A percentile compares a stretch with the other conserved stretches of the same genome.
These are phyloP conservation scores for Jacana jacana DNA, from an alignment of 2,113 vertebrate genomes.

Conservation along the genomic window DNA sequence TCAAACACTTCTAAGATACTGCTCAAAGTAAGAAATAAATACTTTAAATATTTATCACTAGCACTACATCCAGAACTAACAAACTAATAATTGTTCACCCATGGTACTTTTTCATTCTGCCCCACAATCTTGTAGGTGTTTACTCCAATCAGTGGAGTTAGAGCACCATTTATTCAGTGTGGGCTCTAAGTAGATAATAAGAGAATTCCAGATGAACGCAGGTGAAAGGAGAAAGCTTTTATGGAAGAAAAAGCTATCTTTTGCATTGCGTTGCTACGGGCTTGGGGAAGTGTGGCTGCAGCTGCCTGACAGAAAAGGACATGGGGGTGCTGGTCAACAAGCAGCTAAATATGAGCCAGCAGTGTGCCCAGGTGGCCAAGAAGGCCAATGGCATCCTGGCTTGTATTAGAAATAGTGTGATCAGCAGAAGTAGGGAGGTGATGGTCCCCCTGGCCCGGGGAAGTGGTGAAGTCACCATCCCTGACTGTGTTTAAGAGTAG, in stretches of 20 bases:
- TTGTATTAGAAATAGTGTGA: no score
- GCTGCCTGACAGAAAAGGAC: no score
- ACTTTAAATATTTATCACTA: neutral
- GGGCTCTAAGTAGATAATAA: neutral
- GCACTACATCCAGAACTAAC: neutral
- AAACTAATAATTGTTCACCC: neutral
- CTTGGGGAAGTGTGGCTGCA: no score
- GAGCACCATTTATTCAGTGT: neutral
- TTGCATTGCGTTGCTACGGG: no score
- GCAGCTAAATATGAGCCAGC: no score
- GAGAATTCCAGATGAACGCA: neutral
- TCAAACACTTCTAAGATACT: neutral
- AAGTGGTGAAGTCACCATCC: no score
- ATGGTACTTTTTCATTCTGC: neutral
- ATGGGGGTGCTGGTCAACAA: no score
- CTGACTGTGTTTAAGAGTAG: no score
- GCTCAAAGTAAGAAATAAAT: neutral
- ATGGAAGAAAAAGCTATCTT: neutral
- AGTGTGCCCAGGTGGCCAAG: no score
- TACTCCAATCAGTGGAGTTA: neutral
- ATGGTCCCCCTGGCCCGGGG: no score
- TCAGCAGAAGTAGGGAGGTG: no score
- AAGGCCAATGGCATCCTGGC: no score
- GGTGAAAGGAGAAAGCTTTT: neutral
- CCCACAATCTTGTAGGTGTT: neutral